A percentile compares a stretch with the other conserved stretches of the same genome.
phyloP scores from a whole-genome alignment of 2,113 vertebrate species.

The Proterorhinus semilunaris region DNA sequence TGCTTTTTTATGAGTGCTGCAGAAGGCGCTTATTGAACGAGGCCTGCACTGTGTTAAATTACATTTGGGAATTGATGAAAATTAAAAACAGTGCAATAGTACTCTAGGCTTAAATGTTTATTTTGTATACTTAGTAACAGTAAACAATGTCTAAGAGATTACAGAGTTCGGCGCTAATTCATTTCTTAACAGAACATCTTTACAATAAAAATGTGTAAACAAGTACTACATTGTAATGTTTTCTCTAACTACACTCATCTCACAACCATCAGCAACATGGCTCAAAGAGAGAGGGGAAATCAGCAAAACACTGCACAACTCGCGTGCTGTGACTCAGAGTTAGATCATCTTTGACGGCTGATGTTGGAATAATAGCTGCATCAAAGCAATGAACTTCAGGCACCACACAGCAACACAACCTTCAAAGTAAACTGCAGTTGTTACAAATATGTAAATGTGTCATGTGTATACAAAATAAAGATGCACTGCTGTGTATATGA shows the following conservation, averaged over 20 bases:
- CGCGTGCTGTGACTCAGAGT: neutral
- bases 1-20: conserved; percentile 57
- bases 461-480: no score
- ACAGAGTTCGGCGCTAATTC: conserved; percentile 40
- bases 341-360: neutral
- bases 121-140: conserved; percentile 57
- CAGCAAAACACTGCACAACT: neutral
- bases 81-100: conserved; percentile 61
- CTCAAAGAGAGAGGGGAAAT: no score
- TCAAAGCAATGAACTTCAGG: neutral
- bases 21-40: conserved; percentile 49
- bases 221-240: conserved; percentile 8
- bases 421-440: neutral
- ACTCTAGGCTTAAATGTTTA: conserved; percentile 58
- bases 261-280: neutral
- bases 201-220: conserved; percentile 16
- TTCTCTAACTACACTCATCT: conserved; percentile 12
- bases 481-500: no score
- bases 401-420: neutral
- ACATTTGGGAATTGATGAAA: conserved; percentile 60
- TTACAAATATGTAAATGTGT: neutral
- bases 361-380: neutral
- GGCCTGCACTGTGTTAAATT: conserved; percentile 55
- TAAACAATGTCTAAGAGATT: conserved; percentile 57
- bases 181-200: conserved; percentile 41